Evolutionary conservation across 2,113 vertebrate genomes (phyloP), one percentile per base, ranked within the genome.

Genomic region (Epinephelus moara): DNA sequence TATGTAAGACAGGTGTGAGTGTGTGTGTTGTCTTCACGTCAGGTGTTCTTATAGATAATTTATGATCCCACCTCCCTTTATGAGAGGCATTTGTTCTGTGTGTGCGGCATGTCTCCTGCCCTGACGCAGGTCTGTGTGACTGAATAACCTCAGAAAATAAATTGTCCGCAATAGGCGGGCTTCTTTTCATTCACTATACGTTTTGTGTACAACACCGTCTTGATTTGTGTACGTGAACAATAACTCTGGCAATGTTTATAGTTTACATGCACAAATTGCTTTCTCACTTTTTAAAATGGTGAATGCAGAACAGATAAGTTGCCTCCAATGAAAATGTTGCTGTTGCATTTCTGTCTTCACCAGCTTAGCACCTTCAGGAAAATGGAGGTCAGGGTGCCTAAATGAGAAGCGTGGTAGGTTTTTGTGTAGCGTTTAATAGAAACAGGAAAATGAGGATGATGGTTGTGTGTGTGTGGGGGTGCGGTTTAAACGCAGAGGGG

Each of bases 351-450:
- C 0, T 45, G 23, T 73, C 56, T 80, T 59, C 18, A 30, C 52
- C 25, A 47, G 13, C 19, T 7, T 23, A 3, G 42, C 60, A 75
- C 47, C 79, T 74, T 25, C 17, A 25, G 2, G 70, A 49, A 76
- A 75, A 78, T 70, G 14, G 73, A 81, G 85, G 88, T 68, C 59
- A 75, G 21, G n/a, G 63, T 75, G 45, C 59, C 57, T 18, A 53
- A 79, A 63, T 64, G 71, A 60, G 67, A 70, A 70, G 45, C 47
- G 27, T 3, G 6, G 50, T 30, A 21, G 30, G 70, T 23, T 63
- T 80, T 72, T 89, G 61, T 81, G 27, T 23, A 17, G 25, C 6
- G 12, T 59, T 76, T 57, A 79, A 77, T 82, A 45, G 57, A 68
- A 78, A 62, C 3, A 30, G 23, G 25, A 37, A 74, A 50, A 79